A percentile compares a stretch with the other conserved stretches of the same genome.
phyloP scores from a whole-genome alignment of 1,140 invertebrate genomes.

The Oreohelix idahoensis region DNA sequence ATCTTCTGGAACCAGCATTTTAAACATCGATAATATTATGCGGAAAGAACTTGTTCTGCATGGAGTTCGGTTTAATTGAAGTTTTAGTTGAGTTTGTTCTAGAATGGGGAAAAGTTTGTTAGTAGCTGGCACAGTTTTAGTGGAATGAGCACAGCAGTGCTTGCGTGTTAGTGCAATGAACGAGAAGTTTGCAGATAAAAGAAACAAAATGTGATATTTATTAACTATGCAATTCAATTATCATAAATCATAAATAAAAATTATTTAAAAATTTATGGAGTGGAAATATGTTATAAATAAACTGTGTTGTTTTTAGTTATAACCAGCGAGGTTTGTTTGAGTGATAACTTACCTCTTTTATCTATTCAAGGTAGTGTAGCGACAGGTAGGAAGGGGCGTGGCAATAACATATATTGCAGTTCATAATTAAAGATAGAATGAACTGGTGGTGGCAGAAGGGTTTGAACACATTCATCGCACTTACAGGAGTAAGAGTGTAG shows the following conservation, averaged over 20 bases:
- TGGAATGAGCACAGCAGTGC: neutral
- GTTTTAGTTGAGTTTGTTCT: conserved; percentile 7
- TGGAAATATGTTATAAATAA: too few relatives aligned
- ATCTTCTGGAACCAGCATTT: conserved; percentile 29
- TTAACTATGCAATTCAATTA: neutral
- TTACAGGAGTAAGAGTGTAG: neutral
- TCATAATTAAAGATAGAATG: too few relatives aligned
- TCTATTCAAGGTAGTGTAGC: neutral
- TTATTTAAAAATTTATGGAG: too few relatives aligned
- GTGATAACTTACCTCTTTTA: too few relatives aligned
- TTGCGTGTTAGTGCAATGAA: neutral
- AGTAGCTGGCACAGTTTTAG: neutral
- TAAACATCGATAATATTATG: conserved; percentile 28
- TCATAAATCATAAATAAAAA: neutral
- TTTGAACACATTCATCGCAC: too few relatives aligned
- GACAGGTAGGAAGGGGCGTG: neutral
- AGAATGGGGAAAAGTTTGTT: neutral
- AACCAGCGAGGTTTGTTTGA: too few relatives aligned
- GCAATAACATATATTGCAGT: neutral
- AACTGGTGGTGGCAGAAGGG: too few relatives aligned
- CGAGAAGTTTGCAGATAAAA: neutral
- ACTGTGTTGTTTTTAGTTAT: too few relatives aligned
- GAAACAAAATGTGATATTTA: neutral
- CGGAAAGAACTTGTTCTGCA: neutral
- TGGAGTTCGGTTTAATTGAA: neutral